A percentile compares a stretch with the other conserved stretches of the same genome.
Evolutionary conservation across 2,797 vertebrate genomes (phyloP).

Genomic region (Acipenser oxyrinchus): DNA sequence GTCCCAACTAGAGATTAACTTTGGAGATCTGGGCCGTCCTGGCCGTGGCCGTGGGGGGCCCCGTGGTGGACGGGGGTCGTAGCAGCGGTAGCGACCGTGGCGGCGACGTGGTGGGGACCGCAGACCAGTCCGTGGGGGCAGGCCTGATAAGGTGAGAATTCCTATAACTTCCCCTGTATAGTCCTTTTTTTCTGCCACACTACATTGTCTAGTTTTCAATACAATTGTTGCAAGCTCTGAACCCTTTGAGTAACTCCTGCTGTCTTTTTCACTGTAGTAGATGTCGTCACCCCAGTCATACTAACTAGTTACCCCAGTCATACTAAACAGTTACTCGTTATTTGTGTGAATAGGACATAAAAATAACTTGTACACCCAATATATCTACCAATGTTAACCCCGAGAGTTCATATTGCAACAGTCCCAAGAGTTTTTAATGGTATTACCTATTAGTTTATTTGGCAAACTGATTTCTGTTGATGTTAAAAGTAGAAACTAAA

Average conservation of each 20-base stretch:
- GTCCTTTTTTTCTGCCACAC: neutral
- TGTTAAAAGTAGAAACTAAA: neutral
- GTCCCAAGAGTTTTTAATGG: neutral
- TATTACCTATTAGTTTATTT: neutral
- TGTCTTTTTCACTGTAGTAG: neutral
- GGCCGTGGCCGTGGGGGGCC: constrained; percentile 82
- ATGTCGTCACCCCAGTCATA: too few relatives aligned
- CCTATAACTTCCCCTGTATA: too few relatives aligned
- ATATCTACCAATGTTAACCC: too few relatives aligned
- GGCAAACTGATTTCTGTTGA: neutral
- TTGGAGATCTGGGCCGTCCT: constrained; percentile 82
- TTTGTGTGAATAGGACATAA: too few relatives aligned
- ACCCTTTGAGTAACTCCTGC: neutral
- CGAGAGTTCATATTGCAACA: too few relatives aligned
- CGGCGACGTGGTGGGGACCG: constrained; percentile 20
- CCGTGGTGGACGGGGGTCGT: constrained; percentile 57
- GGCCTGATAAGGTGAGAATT: constrained; percentile 60
- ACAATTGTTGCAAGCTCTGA: neutral
- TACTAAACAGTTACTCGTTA: too few relatives aligned
- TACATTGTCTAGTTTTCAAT: neutral
- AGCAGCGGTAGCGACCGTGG: constrained; percentile 27
- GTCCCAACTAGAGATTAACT: constrained; percentile 90
- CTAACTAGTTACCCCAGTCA: too few relatives aligned
- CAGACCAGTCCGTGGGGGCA: constrained; percentile 72
- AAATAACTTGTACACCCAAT: too few relatives aligned